Evolutionary conservation across 2,888 invertebrate genomes (phyloP).

Genomic region (Eupelmus urozonus): DNA sequence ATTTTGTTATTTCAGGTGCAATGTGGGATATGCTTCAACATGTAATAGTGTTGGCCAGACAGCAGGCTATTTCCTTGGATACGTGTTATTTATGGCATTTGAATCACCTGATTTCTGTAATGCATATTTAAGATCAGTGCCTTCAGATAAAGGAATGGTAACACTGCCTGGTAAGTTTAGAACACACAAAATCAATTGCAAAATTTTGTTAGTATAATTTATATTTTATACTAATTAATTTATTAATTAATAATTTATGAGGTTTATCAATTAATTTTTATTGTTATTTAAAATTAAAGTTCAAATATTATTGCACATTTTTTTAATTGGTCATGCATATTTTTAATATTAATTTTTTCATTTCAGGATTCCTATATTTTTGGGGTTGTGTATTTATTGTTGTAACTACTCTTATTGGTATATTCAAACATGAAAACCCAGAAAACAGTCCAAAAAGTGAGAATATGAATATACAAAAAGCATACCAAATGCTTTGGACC

Average conservation of each 20-base stretch:
- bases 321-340: conserved; percentile 29
- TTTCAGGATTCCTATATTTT: conserved; percentile 91
- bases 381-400: conserved; percentile 96
- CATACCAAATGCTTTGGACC: conserved; percentile 89
- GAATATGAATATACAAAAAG: conserved; percentile 81
- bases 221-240: too few species aligned
- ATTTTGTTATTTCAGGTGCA: conserved; percentile 86
- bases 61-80: conserved; percentile 97
- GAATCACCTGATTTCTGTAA: conserved; percentile 98
- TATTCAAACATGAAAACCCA: conserved; percentile 89
- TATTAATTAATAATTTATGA: background rate
- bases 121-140: conserved; percentile 87
- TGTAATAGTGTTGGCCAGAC: conserved; percentile 99
- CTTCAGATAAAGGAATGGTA: conserved; percentile 85
- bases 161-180: conserved; percentile 80
- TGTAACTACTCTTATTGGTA: conserved; percentile 91
- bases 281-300: background rate
- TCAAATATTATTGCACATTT: conserved; percentile 35
- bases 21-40: conserved; percentile 98
- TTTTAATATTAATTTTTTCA: too few species aligned
- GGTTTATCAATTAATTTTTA: background rate
- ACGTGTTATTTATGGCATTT: conserved; percentile 96
- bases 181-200: background rate
- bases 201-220: background rate
- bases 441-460: conserved; percentile 74